Base-by-base conservation (phyloP, 2,113 vertebrate genomes). In the Sarotherodon lohbergeri region DNA sequence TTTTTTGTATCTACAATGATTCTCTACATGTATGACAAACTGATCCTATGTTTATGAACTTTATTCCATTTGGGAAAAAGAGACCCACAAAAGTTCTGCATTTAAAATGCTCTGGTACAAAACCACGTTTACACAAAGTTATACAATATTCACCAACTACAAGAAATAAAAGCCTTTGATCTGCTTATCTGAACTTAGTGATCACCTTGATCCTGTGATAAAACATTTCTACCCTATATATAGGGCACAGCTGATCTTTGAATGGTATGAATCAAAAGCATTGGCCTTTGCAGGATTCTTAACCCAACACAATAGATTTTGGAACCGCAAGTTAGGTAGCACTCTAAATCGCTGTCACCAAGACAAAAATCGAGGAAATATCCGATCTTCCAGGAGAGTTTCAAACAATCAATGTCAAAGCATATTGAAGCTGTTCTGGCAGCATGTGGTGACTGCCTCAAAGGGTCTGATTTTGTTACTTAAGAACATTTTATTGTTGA, bases 371-470 rank as follows among this genome's bases (percentile, higher is more conserved):
- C 1, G 12, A 24, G 3, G 32, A 43, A 36, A 27, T 43, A 71
- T 27, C 2, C 6, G 66, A 27, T 36, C 22, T 68, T 68, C n/a
- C 63, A 68, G 36, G n/a, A 46, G 43, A 46, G 43, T 14, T 46
- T 5, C 46, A 50, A 19, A 19, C n/a, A 43, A 0, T 73, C 66
- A 2, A 24, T 43, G 39, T 39, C 14, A 71, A 71, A 43, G 39
- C 2, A 2, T 27, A 27, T 1, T 0, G 5, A 36, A 68, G 34
- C 66, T 6, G 24, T 46, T 73, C 39, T 73, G 39, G 0, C 66
- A 73, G 66, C 22, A 46, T 46, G 39, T 3, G 22, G 66, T 73
- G 66, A 4, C 39, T 39, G 13, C 61, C 9, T 66, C 17, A 66
- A 39, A 66, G 1, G 12, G 22, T 10, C 13, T 73, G 66, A 27